Base-by-base conservation (phyloP, 2,888 invertebrate species). In the Acleris holmiana region DNA sequence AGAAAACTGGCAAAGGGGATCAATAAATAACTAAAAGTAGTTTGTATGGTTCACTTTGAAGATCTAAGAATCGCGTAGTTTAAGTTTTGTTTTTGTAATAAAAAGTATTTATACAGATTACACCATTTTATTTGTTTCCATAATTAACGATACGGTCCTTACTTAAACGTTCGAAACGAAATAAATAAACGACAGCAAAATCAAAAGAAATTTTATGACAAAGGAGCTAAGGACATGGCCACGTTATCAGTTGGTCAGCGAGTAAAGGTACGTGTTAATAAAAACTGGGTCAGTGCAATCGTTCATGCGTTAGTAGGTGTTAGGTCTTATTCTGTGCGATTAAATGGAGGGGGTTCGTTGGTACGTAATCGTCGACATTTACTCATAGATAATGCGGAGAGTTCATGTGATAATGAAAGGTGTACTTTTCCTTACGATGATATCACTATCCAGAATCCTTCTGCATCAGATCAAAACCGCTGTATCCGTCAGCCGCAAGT, bases 141-240 rank as follows among this genome's bases (percentile, higher is more conserved):
- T n/a, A n/a, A n/a, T n/a, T n/a, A n/a, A n/a, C n/a, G n/a, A n/a
- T n/a, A n/a, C n/a, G n/a, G n/a, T n/a, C n/a, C n/a, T n/a, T n/a
- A n/a, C 40, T 55, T 13, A 18, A 51, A 61, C 17, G 53, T 61
- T 6, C 19, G 41, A 10, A 21, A 46, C 10, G 56, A 47, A 10
- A 25, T 57, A 7, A 25, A 47, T 18, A 46, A 29, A 7, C 46
- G 58, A n/a, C 58, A 58, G 35, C 17, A 29, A 17, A 49, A 15
- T 25, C 44, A 53, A 21, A 53, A 60, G 23, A 23, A 21, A n/a
- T 44, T 49, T n/a, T 65, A 55, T 21, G 65, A 65, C 35, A 59
- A 41, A 50, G 18, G 15, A 17, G 55, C 49, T 35, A 59, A 41
- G 29, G 55, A 60, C 19, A 41, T 60, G 49, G 7, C 19, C 5